Conservation (phyloP, 2,888 invertebrate species). For the Eudasyphora cyanicolor region DNA sequence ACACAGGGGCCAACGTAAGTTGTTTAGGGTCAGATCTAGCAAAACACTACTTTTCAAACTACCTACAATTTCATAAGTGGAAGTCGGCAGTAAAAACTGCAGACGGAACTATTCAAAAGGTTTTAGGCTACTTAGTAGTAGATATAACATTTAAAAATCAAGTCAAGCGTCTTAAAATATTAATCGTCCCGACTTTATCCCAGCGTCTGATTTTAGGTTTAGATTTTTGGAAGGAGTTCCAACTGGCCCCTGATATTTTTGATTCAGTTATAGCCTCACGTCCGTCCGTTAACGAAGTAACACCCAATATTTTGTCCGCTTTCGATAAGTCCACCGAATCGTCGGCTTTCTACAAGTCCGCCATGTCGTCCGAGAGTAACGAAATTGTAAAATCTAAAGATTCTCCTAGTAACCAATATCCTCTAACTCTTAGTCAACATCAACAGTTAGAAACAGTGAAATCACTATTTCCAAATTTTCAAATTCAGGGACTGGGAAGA, state of each 20-base stretch:
- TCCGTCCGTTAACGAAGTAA: background rate
- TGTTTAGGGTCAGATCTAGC: conserved; percentile 21
- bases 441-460: background rate
- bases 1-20: conserved; percentile 17
- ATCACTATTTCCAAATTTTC: conserved; percentile 13
- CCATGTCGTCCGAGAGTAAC: background rate
- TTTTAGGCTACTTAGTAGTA: background rate
- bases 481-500: conserved; percentile 25
- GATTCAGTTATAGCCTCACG: background rate
- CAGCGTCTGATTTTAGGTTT: background rate
- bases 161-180: background rate
- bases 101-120: background rate
- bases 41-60: background rate
- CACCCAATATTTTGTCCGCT: background rate
- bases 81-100: background rate
- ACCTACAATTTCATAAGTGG: background rate
- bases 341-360: too few relatives aligned
- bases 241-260: background rate
- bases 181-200: background rate
- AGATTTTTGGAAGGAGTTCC: background rate
- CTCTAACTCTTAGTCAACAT: background rate
- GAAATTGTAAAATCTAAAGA: too few relatives aligned
- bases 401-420: background rate
- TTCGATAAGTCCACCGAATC: background rate
- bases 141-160: background rate